These are phyloP conservation scores for Gobio occitaniae DNA, from an alignment of 2,797 vertebrate species.

Conservation along the genomic window DNA sequence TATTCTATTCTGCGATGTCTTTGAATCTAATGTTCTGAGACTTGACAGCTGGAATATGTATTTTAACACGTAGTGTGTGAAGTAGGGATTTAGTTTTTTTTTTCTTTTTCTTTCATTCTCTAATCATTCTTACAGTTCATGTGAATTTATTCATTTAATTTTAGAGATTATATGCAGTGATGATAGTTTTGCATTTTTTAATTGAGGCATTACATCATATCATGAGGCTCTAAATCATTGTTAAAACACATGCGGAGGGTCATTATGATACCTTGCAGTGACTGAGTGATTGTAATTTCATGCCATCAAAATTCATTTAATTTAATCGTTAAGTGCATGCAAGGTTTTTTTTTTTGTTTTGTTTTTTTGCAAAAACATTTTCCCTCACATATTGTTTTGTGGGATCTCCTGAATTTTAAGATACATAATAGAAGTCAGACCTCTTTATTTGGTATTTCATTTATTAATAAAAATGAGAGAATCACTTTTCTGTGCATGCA, in stretches of 20 bases:
- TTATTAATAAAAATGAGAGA: background rate
- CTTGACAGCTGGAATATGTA: conserved; percentile 26
- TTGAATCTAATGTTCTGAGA: conserved; percentile 60
- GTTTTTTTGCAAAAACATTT: background rate
- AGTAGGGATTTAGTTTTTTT: background rate
- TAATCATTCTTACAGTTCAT: background rate
- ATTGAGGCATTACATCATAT: conserved; percentile 9
- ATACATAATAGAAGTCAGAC: background rate
- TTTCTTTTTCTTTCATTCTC: background rate
- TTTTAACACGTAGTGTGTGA: conserved; percentile 11
- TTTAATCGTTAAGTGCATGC: conserved; percentile 7
- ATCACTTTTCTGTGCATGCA: conserved; percentile 19
- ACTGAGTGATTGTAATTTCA: conserved; percentile 23
- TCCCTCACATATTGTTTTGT: background rate
- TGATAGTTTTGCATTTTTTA: background rate
- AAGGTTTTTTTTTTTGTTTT: background rate
- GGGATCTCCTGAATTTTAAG: background rate
- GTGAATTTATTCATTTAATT: background rate
- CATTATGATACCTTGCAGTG: conserved; percentile 2
- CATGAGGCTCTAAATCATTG: background rate
- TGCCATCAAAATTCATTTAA: background rate
- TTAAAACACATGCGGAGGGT: background rate
- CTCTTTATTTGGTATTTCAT: background rate
- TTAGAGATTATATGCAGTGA: background rate
- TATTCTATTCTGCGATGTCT: conserved; percentile 52